These are phyloP conservation scores for Nothoprocta pentlandii DNA, from an alignment of 2,113 vertebrate genomes.

Conservation along the genomic window DNA sequence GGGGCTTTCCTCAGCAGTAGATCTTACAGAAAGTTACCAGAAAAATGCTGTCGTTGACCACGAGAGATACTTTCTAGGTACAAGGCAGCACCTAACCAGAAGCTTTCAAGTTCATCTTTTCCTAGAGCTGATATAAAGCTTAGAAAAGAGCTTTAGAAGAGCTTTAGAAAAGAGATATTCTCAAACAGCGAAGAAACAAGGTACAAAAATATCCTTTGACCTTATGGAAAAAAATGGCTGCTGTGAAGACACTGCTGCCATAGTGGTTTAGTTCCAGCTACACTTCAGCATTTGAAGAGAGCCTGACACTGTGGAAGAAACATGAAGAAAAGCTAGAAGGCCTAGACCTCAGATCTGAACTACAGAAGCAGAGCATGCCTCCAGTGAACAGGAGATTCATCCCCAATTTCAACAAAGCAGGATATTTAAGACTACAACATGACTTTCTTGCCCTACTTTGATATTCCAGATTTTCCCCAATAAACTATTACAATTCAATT, in stretches of 20 bases:
- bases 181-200: neutral
- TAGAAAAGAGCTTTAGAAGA: neutral
- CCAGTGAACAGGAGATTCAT: neutral
- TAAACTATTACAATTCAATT: neutral
- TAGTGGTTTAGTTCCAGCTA: neutral
- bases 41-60: neutral
- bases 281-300: neutral
- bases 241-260: neutral
- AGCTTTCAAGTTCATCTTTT: neutral
- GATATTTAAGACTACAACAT: neutral
- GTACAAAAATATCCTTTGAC: neutral
- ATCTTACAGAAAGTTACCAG: neutral
- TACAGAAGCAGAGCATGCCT: neutral
- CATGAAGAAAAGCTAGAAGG: neutral
- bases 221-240: slow-evolving; percentile 25
- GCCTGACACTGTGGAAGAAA: neutral
- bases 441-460: neutral
- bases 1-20: neutral
- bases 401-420: neutral
- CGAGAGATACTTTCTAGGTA: neutral
- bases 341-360: neutral
- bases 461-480: neutral
- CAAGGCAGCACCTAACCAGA: neutral
- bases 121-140: slow-evolving; percentile 9
- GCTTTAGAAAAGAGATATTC: neutral